Evolutionary conservation across 2,888 invertebrate species (phyloP).

Genomic region (Panopea generosa): DNA sequence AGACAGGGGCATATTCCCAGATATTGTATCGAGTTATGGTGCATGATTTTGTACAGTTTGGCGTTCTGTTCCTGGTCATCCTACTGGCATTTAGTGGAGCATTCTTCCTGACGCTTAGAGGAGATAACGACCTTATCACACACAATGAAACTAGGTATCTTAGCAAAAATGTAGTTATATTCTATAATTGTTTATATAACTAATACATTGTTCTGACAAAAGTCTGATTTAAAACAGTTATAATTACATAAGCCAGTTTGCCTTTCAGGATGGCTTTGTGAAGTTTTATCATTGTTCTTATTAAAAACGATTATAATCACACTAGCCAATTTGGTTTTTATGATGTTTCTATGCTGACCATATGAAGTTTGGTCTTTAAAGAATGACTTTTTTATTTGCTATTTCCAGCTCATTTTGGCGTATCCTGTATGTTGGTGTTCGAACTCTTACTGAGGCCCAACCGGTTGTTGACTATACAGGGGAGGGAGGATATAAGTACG

Average conservation of each 20-base stretch:
- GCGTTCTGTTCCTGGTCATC: constrained; percentile 75
- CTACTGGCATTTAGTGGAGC: constrained; percentile 80
- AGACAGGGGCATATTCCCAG: constrained; percentile 80
- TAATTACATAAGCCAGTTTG: no score
- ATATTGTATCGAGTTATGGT: constrained; percentile 75
- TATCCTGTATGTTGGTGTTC: constrained; percentile 75
- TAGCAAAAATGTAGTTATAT: no score
- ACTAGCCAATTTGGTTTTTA: no score
- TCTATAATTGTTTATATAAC: no score
- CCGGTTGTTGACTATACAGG: constrained; percentile 76
- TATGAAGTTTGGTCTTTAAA: no score
- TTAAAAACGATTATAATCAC: no score
- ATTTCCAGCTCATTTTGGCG: constrained; percentile 75
- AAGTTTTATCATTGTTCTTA: no score
- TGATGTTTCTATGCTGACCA: no score
- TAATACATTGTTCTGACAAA: no score
- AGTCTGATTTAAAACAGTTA: no score
- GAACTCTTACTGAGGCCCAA: constrained; percentile 76
- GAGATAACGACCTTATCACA: constrained; percentile 68
- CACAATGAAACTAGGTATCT: constrained; percentile 75
- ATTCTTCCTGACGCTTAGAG: constrained; percentile 74
- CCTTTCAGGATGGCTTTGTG: no score
- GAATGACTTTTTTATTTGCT: no score
- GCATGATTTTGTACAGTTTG: constrained; percentile 79
- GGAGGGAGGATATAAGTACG: constrained; percentile 67